A percentile compares a stretch with the other conserved stretches of the same genome.
Evolutionary conservation across 2,113 vertebrate species (phyloP).

Genomic region (Percopsis transmontana): DNA sequence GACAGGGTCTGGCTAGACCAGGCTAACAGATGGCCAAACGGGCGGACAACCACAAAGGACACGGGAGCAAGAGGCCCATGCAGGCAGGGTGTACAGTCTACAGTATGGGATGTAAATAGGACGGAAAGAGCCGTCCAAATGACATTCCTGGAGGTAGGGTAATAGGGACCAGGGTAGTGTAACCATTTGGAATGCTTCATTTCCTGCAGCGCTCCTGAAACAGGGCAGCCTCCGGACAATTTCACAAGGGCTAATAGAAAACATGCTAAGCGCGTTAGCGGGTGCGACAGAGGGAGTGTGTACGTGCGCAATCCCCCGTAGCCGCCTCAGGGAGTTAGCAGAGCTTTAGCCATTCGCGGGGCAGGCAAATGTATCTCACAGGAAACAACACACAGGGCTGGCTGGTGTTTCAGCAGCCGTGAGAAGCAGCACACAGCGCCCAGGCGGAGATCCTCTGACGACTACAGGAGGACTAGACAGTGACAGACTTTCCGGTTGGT

Average conservation of each 20-base stretch:
- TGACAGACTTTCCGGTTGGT: background rate
- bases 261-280: background rate
- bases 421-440: background rate
- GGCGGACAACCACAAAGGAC: no score
- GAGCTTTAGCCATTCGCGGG: no score
- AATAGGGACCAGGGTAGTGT: constrained; percentile 32
- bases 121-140: constrained; percentile 9
- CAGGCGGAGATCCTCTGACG: background rate
- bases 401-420: background rate
- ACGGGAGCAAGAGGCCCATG: background rate
- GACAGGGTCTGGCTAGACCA: no score
- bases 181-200: constrained; percentile 37
- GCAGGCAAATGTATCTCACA: no score
- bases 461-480: background rate
- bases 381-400: no score
- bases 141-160: constrained; percentile 19
- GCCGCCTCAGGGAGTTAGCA: no score
- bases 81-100: no score
- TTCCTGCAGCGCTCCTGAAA: constrained; percentile 39
- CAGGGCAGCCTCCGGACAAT: constrained; percentile 12
- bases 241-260: constrained; percentile 12
- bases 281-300: background rate
- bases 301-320: background rate
- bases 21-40: no score
- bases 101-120: background rate